Percentiles rank a stretch among this genome's conserved stretches.
These are phyloP conservation scores for Heterodera carotae DNA, from an alignment of 1,140 invertebrate genomes.

Conservation along the genomic window DNA sequence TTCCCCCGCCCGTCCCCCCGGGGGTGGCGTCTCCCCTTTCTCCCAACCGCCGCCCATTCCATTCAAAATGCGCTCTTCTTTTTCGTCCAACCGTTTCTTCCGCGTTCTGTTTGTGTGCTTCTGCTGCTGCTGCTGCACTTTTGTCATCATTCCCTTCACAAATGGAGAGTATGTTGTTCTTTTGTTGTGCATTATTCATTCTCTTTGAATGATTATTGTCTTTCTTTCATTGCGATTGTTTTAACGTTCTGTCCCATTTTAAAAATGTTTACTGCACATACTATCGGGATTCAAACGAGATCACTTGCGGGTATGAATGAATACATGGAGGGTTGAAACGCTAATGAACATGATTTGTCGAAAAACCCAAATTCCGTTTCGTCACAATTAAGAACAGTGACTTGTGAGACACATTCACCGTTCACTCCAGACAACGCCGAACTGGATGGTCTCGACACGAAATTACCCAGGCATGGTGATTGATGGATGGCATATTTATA, in stretches of 20 bases:
- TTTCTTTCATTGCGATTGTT: slow-evolving; percentile 1
- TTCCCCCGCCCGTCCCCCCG: neutral
- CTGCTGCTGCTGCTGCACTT: neutral
- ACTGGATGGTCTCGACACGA: slow-evolving; percentile 56
- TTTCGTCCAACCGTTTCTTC: neutral
- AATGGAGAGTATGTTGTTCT: neutral
- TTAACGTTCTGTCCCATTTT: slow-evolving; percentile 31
- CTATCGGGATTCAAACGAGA: slow-evolving; percentile 58
- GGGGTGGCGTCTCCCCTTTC: neutral
- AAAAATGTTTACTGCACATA: slow-evolving; percentile 64
- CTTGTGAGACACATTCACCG: slow-evolving; percentile 56
- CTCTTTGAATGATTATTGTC: neutral
- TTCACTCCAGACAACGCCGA: slow-evolving; percentile 45
- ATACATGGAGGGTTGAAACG: too few relatives aligned
- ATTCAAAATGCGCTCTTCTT: slow-evolving; percentile 2
- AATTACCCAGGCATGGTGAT: slow-evolving; percentile 51
- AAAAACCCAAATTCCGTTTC: slow-evolving; percentile 1
- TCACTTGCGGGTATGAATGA: slow-evolving; percentile 57
- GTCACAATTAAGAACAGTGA: slow-evolving; percentile 57
- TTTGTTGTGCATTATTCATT: neutral
- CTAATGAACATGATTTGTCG: slow-evolving; percentile 5
- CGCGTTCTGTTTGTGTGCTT: neutral
- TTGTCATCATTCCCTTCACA: neutral
- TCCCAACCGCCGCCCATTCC: neutral
- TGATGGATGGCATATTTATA: too few relatives aligned